phyloP scores from a whole-genome alignment of 2,888 invertebrate species.

The Sepiola atlantica region DNA sequence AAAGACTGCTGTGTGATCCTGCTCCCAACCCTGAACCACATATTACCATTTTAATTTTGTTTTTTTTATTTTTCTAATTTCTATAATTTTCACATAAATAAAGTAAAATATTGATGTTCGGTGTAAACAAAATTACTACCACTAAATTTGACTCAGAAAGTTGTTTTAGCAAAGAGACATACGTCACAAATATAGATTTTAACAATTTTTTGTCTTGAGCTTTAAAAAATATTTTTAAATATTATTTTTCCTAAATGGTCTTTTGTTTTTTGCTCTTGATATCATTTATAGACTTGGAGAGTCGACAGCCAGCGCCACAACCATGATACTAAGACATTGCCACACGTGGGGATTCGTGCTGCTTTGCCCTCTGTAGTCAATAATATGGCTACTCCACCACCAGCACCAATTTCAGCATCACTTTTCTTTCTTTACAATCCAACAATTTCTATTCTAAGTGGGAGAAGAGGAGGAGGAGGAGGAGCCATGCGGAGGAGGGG shows the following conservation, averaged over 20 bases:
- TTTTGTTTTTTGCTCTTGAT: background rate
- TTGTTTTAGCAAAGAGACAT: no score
- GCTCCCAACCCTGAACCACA: no score
- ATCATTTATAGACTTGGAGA: background rate
- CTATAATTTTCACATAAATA: no score
- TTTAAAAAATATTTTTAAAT: no score
- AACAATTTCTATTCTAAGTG: background rate
- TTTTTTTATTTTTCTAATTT: no score
- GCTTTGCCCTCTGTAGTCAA: conserved; percentile 8
- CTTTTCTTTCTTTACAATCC: background rate
- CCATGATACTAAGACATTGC: conserved; percentile 32
- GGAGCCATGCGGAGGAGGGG: background rate
- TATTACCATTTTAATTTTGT: no score
- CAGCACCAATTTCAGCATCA: conserved; percentile 32
- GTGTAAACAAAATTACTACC: no score
- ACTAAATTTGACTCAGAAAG: no score
- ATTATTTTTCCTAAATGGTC: background rate
- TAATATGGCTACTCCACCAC: background rate
- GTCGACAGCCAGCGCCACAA: conserved; percentile 8
- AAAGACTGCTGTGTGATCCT: no score
- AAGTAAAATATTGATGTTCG: no score
- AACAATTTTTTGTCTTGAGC: no score
- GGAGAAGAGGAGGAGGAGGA: background rate
- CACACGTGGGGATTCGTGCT: conserved; percentile 3
- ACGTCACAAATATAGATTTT: no score